Percentiles rank a stretch among this genome's conserved stretches.
Evolutionary conservation across 2,888 invertebrate species (phyloP).

Genomic region (Erebia ligea): DNA sequence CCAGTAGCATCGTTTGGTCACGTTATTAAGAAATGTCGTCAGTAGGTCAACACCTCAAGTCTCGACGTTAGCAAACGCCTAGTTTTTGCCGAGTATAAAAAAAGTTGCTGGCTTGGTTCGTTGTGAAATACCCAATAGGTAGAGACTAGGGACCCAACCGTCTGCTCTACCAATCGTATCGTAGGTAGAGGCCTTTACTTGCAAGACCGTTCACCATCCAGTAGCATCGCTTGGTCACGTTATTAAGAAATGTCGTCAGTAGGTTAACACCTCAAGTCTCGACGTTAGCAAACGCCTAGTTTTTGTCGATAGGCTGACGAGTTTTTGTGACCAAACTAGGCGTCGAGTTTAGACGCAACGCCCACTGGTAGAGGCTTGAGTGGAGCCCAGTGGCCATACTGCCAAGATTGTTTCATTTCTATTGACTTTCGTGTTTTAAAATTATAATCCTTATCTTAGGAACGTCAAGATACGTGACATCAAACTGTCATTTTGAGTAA

Average conservation of each 20-base stretch:
- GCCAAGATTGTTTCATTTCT: too few relatives aligned
- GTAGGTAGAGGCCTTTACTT: too few relatives aligned
- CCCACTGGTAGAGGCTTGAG: background rate
- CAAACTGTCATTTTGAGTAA: too few relatives aligned
- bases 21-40: background rate
- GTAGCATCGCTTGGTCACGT: background rate
- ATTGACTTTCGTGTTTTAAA: too few relatives aligned
- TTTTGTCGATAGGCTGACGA: background rate
- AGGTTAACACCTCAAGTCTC: background rate
- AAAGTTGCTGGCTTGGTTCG: too few relatives aligned
- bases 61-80: background rate
- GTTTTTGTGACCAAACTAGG: constrained; percentile 3
- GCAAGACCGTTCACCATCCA: background rate
- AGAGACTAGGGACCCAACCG: too few relatives aligned
- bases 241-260: background rate
- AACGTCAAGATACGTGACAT: too few relatives aligned
- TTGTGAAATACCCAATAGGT: too few relatives aligned
- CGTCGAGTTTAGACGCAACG: background rate
- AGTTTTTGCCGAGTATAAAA: background rate
- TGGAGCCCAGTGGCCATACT: background rate
- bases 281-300: background rate
- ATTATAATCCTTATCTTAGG: too few relatives aligned
- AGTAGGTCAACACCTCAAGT: background rate
- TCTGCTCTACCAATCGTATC: too few relatives aligned
- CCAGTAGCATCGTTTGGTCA: too few relatives aligned